phyloP scores from a whole-genome alignment of 2,797 vertebrate genomes.

The Gymnoscopelus microlampas region DNA sequence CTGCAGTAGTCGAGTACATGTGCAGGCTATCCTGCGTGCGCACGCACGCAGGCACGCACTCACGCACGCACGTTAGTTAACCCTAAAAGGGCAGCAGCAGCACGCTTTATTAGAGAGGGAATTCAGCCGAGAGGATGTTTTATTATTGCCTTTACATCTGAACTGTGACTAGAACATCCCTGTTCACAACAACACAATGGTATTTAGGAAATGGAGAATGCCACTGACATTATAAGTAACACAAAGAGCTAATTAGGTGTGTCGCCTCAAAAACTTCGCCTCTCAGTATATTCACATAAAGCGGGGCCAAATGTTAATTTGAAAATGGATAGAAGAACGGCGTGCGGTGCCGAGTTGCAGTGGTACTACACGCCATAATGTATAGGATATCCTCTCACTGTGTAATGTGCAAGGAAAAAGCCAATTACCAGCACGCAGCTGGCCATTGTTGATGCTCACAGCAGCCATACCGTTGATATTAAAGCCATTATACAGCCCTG shows the following conservation, averaged over 20 bases:
- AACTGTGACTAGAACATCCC: conserved; percentile 9
- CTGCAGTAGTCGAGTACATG: too few relatives aligned
- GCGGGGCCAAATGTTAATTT: background rate
- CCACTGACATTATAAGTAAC: conserved; percentile 6
- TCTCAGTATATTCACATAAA: background rate
- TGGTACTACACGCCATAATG: background rate
- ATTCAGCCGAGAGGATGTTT: background rate
- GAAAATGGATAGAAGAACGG: background rate
- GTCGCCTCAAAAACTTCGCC: conserved; percentile 6
- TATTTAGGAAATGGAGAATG: conserved; percentile 17
- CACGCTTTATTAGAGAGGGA: conserved; percentile 25
- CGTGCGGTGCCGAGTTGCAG: too few relatives aligned
- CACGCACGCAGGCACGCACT: too few relatives aligned
- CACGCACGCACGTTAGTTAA: too few relatives aligned
- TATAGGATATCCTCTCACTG: background rate
- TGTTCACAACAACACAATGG: background rate
- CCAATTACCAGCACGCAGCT: too few relatives aligned
- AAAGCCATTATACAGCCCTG: too few relatives aligned
- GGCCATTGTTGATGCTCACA: too few relatives aligned
- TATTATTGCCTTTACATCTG: conserved; percentile 9
- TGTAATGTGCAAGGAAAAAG: background rate
- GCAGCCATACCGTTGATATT: too few relatives aligned
- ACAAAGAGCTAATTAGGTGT: conserved; percentile 24
- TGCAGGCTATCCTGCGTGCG: too few relatives aligned
- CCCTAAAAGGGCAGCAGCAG: conserved; percentile 14